Base-by-base conservation (phyloP, 37 sponge, comb jelly and placozoan genomes). In the Spongia lamella region DNA sequence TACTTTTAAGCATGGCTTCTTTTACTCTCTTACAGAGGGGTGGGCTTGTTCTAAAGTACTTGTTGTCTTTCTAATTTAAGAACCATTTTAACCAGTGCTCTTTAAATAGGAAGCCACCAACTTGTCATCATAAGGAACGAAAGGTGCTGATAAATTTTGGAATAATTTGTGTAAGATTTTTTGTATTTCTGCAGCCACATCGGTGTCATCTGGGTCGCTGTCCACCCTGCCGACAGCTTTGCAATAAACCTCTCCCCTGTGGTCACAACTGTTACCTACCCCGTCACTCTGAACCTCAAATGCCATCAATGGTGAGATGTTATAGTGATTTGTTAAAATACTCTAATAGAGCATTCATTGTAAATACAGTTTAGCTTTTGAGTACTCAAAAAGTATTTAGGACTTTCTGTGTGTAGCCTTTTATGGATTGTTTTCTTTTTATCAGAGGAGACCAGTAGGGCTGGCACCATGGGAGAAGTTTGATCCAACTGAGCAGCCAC, bases 151-250 rank as follows among this genome's bases (percentile, higher is more conserved):
- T n/a, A n/a, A n/a, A n/a, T 40, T 38, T 33, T n/a, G 27, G 32
- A 14, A 5, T 21, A n/a, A 4, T 31, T 27, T 39, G 2, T 69
- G 51, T 69, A 5, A 38, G 49, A 30, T 26, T 52, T 26, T 73
- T 50, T 34, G 30, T 38, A 20, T n/a, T n/a, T 19, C 9, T 63
- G 21, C 58, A 81, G 52, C 86, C 80, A 36, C 96, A 95, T 66
- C 40, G 68, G 21, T 94, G 95, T 62, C 95, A 94, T 60, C 78
- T 67, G 60, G 85, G 82, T 0, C 32, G 49, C 34, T 94, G 95
- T 72, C 95, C 95, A 22, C 85, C 83, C 1, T 96, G 97, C 66
- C 65, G 67, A n/a, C 71, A 56, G 73, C 13, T 32, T 17, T 96
- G 97, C 63, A 39, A 39, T 29, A 61, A 63, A 66, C 35, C 67